Conservation (phyloP, 2,888 invertebrate genomes). For the Neelides folsomi region DNA sequence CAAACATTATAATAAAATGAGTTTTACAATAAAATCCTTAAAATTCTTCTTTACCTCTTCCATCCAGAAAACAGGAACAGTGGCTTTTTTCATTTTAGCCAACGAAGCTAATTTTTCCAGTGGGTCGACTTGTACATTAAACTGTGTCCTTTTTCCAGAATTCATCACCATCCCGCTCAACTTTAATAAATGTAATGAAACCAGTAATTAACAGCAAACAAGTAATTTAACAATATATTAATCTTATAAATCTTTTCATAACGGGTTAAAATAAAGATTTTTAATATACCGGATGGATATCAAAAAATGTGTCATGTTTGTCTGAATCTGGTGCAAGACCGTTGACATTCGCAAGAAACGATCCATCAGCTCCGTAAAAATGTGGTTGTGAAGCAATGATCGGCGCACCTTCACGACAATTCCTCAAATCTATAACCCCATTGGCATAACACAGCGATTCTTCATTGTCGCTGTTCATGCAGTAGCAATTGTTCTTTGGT, state of each 20-base stretch:
- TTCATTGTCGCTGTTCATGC: conserved; percentile 13
- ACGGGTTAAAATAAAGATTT: too few species aligned
- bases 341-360: conserved; percentile 18
- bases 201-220: too few species aligned
- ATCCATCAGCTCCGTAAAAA: conserved; percentile 23
- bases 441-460: neutral
- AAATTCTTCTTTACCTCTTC: conserved; percentile 20
- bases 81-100: conserved; percentile 18
- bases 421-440: neutral
- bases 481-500: conserved; percentile 28
- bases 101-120: conserved; percentile 19
- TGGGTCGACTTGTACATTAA: conserved; percentile 22
- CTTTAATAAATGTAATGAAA: conserved; percentile 13
- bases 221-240: too few species aligned
- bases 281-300: conserved; percentile 21
- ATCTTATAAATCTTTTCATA: too few species aligned
- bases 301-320: conserved; percentile 23
- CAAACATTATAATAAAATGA: too few species aligned
- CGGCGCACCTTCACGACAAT: conserved; percentile 7
- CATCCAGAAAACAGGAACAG: conserved; percentile 28
- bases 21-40: too few species aligned
- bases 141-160: conserved; percentile 22
- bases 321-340: conserved; percentile 21
- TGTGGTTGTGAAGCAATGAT: conserved; percentile 20
- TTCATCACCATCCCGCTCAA: conserved; percentile 26